Base-by-base conservation (phyloP, 2,113 vertebrate genomes). In the Polyodon spathula region DNA sequence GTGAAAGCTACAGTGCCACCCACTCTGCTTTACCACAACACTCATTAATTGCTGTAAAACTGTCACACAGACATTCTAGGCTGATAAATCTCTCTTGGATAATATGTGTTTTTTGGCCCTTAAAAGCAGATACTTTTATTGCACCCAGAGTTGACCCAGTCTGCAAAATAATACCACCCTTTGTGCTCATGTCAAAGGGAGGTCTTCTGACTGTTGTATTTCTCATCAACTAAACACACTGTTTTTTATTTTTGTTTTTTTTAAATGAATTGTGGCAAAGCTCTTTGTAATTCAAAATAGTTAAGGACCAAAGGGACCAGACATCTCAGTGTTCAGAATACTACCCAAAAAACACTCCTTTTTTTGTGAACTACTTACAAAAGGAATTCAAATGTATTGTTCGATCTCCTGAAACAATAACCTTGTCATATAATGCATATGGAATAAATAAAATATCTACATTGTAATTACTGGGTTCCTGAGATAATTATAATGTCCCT, bases 181-280 rank as follows among this genome's bases (percentile, higher is more conserved):
- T 69, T 64, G 38, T 61, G 52, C 38, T 58, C 63, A 48, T 66
- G n/a, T 72, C 68, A 66, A 62, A 68, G 41, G 55, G 58, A 37
- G 17, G 58, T 43, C 1, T 69, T 75, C 70, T 64, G 59, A 64
- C 59, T 71, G 44, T 48, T 61, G 63, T 68, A 68, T 60, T 66
- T 74, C 72, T 62, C 53, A 59, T 0, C 3, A 15, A 68, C 78
- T 76, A n/a, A n/a, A n/a, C n/a, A n/a, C n/a, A n/a, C n/a, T n/a
- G n/a, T n/a, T n/a, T n/a, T n/a, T n/a, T n/a, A n/a, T n/a, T n/a
- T n/a, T n/a, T n/a, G n/a, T n/a, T n/a, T n/a, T n/a, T n/a, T n/a
- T n/a, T n/a, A n/a, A n/a, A n/a, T n/a, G n/a, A n/a, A n/a, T n/a
- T n/a, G n/a, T n/a, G n/a, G n/a, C n/a, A n/a, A n/a, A n/a, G n/a